These are phyloP conservation scores for Clangula hyemalis DNA, from an alignment of 2,797 vertebrate genomes.

Conservation along the genomic window DNA sequence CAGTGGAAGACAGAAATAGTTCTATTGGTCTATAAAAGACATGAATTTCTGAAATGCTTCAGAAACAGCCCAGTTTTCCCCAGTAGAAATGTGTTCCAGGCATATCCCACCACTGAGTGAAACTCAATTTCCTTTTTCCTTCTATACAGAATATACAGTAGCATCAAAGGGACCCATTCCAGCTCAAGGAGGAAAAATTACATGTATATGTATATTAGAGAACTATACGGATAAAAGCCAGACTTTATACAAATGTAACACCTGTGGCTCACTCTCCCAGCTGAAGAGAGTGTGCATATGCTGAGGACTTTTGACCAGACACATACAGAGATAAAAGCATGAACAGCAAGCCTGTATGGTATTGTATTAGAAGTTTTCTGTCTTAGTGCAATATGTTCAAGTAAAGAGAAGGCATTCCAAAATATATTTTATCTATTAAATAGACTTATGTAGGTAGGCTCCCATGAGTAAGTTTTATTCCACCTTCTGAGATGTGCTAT, in stretches of 20 bases:
- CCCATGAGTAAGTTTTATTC: neutral
- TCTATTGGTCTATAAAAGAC: neutral
- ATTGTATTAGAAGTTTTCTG: neutral
- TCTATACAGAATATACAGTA: neutral
- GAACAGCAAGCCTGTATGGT: neutral
- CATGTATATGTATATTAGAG: neutral
- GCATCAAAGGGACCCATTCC: neutral
- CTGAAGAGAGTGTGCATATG: neutral
- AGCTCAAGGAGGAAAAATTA: neutral
- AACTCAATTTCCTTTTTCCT: constrained; percentile 12
- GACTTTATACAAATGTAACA: neutral
- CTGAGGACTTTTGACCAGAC: constrained; percentile 29
- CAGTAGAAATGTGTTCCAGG: neutral
- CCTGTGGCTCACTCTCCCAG: neutral
- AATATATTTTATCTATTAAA: constrained; percentile 15
- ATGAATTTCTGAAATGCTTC: constrained; percentile 2
- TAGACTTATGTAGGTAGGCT: neutral
- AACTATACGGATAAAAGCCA: neutral
- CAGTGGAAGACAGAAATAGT: neutral
- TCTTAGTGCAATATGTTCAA: neutral
- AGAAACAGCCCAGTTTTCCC: neutral
- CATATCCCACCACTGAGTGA: neutral
- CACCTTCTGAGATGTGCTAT: constrained; percentile 1
- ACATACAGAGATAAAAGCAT: neutral
- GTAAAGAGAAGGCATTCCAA: neutral